Evolutionary conservation across 2,113 vertebrate genomes (phyloP).

Genomic region (Anas platyrhynchos): DNA sequence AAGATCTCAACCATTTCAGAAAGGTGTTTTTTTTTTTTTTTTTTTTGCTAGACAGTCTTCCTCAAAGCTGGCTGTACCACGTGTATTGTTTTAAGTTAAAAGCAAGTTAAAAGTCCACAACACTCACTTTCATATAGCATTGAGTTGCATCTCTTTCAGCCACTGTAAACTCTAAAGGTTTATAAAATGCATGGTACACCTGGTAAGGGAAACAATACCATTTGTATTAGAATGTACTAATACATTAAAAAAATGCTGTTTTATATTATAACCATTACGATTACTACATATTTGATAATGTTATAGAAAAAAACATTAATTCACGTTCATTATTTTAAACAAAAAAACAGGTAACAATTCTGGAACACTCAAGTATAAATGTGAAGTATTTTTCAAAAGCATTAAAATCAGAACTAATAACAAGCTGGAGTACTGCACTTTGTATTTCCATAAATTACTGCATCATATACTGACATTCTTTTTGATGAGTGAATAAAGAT

Average conservation of each 20-base stretch:
- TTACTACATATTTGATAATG: background rate
- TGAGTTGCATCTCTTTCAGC: slow-evolving; percentile 86
- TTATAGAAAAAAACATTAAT: background rate
- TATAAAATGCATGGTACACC: slow-evolving; percentile 96
- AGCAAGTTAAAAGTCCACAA: background rate
- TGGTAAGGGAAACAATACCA: slow-evolving; percentile 50
- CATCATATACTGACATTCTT: background rate
- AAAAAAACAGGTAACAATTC: background rate
- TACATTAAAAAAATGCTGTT: background rate
- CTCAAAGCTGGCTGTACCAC: background rate
- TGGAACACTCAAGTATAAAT: background rate
- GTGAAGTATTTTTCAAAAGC: background rate
- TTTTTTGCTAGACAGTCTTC: background rate
- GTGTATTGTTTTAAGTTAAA: background rate
- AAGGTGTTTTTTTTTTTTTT: rapidly evolving
- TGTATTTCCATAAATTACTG: background rate
- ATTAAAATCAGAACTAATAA: background rate
- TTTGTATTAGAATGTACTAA: background rate
- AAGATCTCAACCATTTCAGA: background rate
- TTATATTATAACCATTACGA: background rate
- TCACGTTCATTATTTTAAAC: background rate
- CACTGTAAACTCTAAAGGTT: slow-evolving; percentile 92
- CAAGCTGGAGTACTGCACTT: background rate
- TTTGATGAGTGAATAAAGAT: background rate
- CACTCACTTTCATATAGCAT: slow-evolving; percentile 93